Evolutionary conservation across 2,888 invertebrate genomes (phyloP).

Genomic region (Iphiclides podalirius): DNA sequence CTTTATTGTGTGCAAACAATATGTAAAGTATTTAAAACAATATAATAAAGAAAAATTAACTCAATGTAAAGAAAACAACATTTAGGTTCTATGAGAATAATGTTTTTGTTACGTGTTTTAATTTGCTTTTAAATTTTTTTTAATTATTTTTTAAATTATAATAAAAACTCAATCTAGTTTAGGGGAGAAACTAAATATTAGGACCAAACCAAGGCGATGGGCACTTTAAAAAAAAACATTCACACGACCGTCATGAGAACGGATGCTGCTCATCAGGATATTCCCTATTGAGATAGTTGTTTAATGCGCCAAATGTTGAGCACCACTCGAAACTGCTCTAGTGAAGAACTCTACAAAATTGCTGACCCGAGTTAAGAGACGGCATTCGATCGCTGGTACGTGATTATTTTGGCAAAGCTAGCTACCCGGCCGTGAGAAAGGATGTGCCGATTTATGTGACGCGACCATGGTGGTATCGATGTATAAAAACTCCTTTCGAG

Average conservation of each 20-base stretch:
- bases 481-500: conserved; percentile 6
- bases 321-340: conserved; percentile 26
- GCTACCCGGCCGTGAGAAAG: conserved; percentile 56
- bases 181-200: too few species aligned
- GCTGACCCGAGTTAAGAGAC: conserved; percentile 46
- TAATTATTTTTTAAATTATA: too few species aligned
- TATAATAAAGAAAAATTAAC: too few species aligned
- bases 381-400: conserved; percentile 46
- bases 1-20: too few species aligned
- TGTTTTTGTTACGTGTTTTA: too few species aligned
- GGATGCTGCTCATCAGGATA: conserved; percentile 54
- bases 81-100: too few species aligned
- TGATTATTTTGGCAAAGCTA: conserved; percentile 56
- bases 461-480: conserved; percentile 19
- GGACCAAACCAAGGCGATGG: background rate
- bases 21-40: too few species aligned
- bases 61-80: too few species aligned
- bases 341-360: conserved; percentile 29
- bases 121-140: too few species aligned
- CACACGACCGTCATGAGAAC: conserved; percentile 47
- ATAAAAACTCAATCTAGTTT: too few species aligned
- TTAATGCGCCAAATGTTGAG: conserved; percentile 21
- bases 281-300: conserved; percentile 32
- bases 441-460: conserved; percentile 44
- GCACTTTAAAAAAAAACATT: conserved; percentile 32